These are phyloP conservation scores for Catharus ustulatus DNA, from an alignment of 2,797 vertebrate species.

Conservation along the genomic window DNA sequence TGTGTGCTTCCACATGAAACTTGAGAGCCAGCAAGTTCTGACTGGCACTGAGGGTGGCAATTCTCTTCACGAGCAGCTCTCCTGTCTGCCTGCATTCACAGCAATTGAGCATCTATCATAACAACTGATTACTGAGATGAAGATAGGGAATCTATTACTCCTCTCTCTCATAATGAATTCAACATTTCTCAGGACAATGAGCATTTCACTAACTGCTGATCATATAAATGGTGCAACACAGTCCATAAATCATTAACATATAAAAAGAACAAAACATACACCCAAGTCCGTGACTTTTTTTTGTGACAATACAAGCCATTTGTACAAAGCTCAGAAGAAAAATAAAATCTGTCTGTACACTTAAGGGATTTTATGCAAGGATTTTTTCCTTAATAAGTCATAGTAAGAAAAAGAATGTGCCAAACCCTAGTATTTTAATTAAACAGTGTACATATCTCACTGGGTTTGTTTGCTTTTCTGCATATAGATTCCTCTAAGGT, in stretches of 20 bases:
- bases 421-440: constrained; percentile 35
- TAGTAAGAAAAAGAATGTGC: background rate
- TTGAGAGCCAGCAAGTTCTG: background rate
- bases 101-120: background rate
- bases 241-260: constrained; percentile 2
- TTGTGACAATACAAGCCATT: background rate
- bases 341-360: background rate
- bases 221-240: background rate
- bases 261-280: background rate
- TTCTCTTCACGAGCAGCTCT: background rate
- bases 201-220: constrained; percentile 49
- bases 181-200: constrained; percentile 47
- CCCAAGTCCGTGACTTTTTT: background rate
- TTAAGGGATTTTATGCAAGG: background rate
- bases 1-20: background rate
- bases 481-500: constrained; percentile 19
- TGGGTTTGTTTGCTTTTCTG: constrained; percentile 22
- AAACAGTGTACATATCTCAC: constrained; percentile 10
- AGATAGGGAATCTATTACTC: constrained; percentile 11
- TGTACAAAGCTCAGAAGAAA: background rate
- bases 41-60: background rate
- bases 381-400: background rate
- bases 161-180: constrained; percentile 17
- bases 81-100: background rate
- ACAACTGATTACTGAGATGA: constrained; percentile 18